Evolutionary conservation across 2,797 vertebrate genomes (phyloP).

Genomic region (Poecilia picta): DNA sequence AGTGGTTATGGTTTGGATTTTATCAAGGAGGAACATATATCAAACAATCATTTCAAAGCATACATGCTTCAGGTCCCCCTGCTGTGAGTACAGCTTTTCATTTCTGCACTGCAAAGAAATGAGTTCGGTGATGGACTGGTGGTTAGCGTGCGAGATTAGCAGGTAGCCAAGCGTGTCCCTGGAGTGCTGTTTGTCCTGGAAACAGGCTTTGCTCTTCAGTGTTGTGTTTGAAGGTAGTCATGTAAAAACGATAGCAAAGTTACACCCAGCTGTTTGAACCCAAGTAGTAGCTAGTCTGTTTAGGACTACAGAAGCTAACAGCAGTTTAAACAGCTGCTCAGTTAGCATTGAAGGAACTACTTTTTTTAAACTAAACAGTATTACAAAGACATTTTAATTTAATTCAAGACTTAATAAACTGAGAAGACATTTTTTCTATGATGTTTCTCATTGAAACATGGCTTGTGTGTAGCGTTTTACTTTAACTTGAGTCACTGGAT

Average conservation of each 20-base stretch:
- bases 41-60: constrained; percentile 6
- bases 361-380: too few species aligned
- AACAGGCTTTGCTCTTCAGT: constrained; percentile 46
- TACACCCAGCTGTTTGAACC: constrained; percentile 27
- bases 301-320: background rate
- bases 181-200: constrained; percentile 45
- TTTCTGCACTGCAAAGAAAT: constrained; percentile 9
- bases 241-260: constrained; percentile 29
- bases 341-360: background rate
- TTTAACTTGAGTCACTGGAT: too few species aligned
- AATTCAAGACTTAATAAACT: too few species aligned
- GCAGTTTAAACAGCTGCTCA: background rate
- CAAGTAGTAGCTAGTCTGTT: constrained; percentile 8
- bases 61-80: background rate
- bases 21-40: constrained; percentile 20
- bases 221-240: constrained; percentile 22
- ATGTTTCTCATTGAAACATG: too few species aligned
- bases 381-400: background rate
- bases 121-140: background rate
- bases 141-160: constrained; percentile 28
- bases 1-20: background rate
- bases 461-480: too few species aligned
- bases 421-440: too few species aligned
- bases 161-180: constrained; percentile 28
- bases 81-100: constrained; percentile 9